Evolutionary conservation across 2,888 invertebrate genomes (phyloP), one percentile per base, ranked within the genome.

Genomic region (Boloria selene): DNA sequence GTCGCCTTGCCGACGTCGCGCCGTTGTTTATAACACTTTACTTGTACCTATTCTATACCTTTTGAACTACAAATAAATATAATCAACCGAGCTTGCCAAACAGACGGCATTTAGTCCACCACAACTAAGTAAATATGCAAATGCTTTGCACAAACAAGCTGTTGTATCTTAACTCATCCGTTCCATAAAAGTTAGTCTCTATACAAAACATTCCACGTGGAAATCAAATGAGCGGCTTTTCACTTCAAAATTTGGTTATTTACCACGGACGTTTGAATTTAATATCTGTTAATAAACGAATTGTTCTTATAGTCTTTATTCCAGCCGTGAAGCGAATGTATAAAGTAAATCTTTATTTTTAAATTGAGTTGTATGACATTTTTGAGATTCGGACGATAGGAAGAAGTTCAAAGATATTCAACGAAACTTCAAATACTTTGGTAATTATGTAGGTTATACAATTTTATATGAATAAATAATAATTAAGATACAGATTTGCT

Each of bases 101-200:
- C 54, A 61, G 69, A 64, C 56, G 67, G 60, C 65, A 70, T 68
- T 72, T 64, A 65, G 71, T 67, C 65, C 53, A 65, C 59, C 62
- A 65, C 65, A 65, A 68, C 69, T 68, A 56, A 62, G 71, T 71
- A 68, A 72, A 72, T 71, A 71, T 72, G 69, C 71, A 71, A 61
- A 70, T 70, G 59, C 55, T 70, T 67, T 71, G 69, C 72, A 72
- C 68, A 71, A 68, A 72, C 72, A 71, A 72, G 69, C 68, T 67
- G 71, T 64, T 69, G 62, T 65, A 66, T 61, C 68, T 58, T 66
- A 67, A 71, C 64, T 70, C 64, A 64, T 49, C 54, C 65, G 67
- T 65, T 68, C 65, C 65, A 70, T 67, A 72, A 72, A 72, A 69
- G 68, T 72, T 65, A 61, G 63, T 59, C 55, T 62, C 54, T 47